phyloP scores from a whole-genome alignment of 2,113 vertebrate genomes.

The Uria lomvia region DNA sequence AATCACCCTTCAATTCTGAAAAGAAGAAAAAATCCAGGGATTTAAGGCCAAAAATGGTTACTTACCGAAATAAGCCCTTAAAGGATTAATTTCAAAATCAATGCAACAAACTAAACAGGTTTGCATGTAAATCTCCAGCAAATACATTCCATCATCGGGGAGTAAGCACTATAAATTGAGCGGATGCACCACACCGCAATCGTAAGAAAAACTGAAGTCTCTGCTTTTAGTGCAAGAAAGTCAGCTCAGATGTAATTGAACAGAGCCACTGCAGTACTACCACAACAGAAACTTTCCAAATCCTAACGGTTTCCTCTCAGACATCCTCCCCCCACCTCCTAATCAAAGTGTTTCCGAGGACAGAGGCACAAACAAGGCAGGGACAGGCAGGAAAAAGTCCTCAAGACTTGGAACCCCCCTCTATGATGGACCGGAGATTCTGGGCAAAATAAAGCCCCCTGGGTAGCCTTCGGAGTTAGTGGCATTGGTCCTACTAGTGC shows the following conservation, averaged over 20 bases:
- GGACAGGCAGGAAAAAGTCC: background rate
- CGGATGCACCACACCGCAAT: background rate
- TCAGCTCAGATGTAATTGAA: background rate
- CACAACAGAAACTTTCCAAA: background rate
- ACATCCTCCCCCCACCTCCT: background rate
- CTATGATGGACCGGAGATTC: background rate
- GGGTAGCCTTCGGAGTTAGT: background rate
- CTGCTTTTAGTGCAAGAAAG: background rate
- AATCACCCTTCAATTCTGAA: background rate
- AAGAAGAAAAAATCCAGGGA: background rate
- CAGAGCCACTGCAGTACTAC: background rate
- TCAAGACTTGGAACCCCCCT: background rate
- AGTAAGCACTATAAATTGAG: background rate
- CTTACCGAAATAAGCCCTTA: background rate
- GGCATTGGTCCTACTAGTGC: background rate
- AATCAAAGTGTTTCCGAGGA: background rate
- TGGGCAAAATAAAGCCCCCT: background rate
- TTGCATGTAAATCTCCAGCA: conserved; percentile 14
- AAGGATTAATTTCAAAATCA: background rate
- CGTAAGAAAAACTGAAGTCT: background rate
- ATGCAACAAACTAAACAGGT: background rate
- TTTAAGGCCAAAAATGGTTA: background rate
- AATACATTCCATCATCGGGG: background rate
- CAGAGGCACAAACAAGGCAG: background rate
- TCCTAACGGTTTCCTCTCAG: background rate